Evolutionary conservation across 2,113 vertebrate species (phyloP).

Genomic region (Cervus canadensis): DNA sequence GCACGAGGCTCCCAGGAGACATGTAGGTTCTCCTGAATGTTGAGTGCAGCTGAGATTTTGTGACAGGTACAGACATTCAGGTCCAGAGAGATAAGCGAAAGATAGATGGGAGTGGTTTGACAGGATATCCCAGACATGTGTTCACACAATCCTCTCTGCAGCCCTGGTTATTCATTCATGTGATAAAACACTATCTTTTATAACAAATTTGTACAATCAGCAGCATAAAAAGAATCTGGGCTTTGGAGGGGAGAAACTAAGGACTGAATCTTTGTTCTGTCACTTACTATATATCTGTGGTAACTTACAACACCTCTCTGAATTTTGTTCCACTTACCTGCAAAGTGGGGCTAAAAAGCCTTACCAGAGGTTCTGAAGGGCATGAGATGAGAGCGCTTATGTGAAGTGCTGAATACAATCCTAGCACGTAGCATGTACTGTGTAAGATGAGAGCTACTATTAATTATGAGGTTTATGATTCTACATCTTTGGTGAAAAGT

Average conservation of each 20-base stretch:
- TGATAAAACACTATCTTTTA: neutral
- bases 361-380: neutral
- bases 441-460: neutral
- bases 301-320: neutral
- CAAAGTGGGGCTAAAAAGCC: neutral
- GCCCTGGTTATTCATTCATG: neutral
- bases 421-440: neutral
- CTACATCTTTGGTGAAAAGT: neutral
- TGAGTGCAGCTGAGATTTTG: neutral
- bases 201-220: neutral
- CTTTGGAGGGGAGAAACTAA: neutral
- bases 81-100: neutral
- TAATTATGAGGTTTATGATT: neutral
- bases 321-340: neutral
- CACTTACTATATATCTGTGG: neutral
- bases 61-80: neutral
- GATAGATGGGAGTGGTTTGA: neutral
- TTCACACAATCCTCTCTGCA: neutral
- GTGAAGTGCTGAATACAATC: neutral
- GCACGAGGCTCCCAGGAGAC: neutral
- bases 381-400: neutral
- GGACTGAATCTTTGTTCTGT: neutral
- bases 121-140: accelerated
- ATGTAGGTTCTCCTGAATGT: neutral
- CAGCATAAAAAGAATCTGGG: neutral